Base-by-base conservation (phyloP, 2,888 invertebrate species). In the Nymphalis polychloros region DNA sequence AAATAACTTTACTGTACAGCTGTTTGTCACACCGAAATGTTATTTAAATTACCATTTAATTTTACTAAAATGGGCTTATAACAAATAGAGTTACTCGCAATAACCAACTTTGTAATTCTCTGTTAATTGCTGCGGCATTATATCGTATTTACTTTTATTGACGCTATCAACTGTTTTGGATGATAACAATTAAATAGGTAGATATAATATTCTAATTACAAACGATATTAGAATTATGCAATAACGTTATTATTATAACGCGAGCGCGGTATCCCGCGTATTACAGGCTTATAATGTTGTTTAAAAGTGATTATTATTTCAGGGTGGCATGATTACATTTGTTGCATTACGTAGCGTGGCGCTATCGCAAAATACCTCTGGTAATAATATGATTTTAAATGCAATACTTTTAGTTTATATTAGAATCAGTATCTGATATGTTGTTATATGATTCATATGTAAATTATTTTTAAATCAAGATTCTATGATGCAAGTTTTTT, bases 101-200 rank as follows among this genome's bases (percentile, higher is more conserved):
- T 77, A 77, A 75, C 77, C 72, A 74, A 77, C 73, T 77, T 77
- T 78, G 80, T 82, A 81, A 85, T 83, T 83, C 80, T 81, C 82
- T 80, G 83, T 83, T 78, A 78, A 80, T 77, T 78, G 78, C 74
- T 69, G 73, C 75, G 74, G 79, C 78, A 81, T 81, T 78, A 77
- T 76, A 72, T 73, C 64, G 75, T 79, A 78, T 80, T 83, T 80
- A 79, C 78, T 80, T 81, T 81, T 82, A 84, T 79, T 79, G 78
- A 75, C 68, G 78, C 82, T 78, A 81, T 79, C 77, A 81, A 79
- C 77, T 76, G 74, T 75, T 76, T 81, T 83, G 83, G 81, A 82
- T 79, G 80, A 78, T 78, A 76, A 78, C 79, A 81, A 84, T 85
- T 81, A 81, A 83, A 84, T 84, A 84, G 78, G 82, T 83, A 41